Base-by-base conservation (phyloP, 1,140 invertebrate species). In the Agraylea sexmaculata region DNA sequence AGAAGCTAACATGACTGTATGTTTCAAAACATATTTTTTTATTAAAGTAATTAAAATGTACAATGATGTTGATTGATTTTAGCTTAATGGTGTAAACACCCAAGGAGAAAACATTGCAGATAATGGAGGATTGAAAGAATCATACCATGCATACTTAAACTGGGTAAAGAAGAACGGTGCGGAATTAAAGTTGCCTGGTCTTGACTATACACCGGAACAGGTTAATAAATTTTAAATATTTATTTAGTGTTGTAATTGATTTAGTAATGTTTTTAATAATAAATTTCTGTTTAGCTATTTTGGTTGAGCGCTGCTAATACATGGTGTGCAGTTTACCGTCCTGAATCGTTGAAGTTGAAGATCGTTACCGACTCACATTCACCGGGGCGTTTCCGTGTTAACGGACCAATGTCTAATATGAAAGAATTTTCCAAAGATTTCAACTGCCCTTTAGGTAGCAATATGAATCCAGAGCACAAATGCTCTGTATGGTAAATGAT, bases 81-180 rank as follows among this genome's bases (percentile, higher is more conserved):
- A 88, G 83, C 49, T 89, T 18, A 92, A 92, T 50, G 84, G 85
- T 25, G 78, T 86, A 19, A 86, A 87, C 45, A 88, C 86, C 1
- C 84, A 90, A 62, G 84, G 79, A n/a, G 88, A 93, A 54, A 92
- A 92, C 55, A 87, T 92, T 31, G 88, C 89, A 0, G 87, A 92
- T 56, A 90, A 90, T 56, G 87, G 85, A 13, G 87, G 87, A 1
- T 74, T 91, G 16, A 88, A 88, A 54, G 78, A 87, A 48, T 83
- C 89, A 0, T 92, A 90, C 56, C 69, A 75, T 18, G 85, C 87
- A 0, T 89, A 89, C 58, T 66, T 73, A 23, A 68, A 72, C 5
- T 87, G 84, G 80, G 67, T 67, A 1, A 56, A 73, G 20, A 61
- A 71, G 10, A 71, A 87, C 50, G 74, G 73, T 0, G 51, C 56